These are phyloP conservation scores for Orthonyx spaldingii DNA, from an alignment of 2,113 vertebrate species.

Conservation along the genomic window DNA sequence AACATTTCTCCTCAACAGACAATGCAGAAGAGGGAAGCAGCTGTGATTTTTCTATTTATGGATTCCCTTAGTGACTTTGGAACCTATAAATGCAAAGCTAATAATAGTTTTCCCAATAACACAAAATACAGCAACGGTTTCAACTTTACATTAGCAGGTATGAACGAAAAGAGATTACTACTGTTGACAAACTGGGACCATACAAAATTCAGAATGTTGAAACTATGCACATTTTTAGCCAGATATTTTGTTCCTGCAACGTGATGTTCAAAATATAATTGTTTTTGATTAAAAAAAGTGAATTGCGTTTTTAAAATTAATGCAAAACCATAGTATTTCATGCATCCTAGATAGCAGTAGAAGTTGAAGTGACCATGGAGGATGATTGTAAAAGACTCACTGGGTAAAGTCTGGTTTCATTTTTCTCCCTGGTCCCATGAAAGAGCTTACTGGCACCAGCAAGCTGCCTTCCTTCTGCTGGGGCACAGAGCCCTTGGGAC, in stretches of 20 bases:
- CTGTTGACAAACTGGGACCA: not conserved
- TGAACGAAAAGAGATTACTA: not conserved
- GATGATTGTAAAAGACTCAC: not conserved
- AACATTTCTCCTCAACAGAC: not conserved
- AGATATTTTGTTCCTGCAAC: not conserved
- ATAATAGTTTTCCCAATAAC: not conserved
- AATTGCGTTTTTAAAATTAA: not conserved
- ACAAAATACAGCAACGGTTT: conserved; percentile 36
- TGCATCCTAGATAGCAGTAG: not conserved
- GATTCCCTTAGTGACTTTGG: not conserved
- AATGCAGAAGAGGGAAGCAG: conserved; percentile 6
- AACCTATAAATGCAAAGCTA: conserved; percentile 56
- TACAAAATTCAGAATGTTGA: not conserved
- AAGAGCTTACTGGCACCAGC: not conserved
- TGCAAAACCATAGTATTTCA: not conserved
- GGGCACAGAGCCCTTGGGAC: not conserved
- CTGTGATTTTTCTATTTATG: conserved; percentile 34
- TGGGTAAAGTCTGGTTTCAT: not conserved
- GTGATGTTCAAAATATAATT: not conserved
- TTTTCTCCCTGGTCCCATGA: not conserved
- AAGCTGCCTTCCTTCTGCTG: not conserved
- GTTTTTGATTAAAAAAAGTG: not conserved
- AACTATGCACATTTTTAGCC: not conserved
- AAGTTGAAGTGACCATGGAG: not conserved
- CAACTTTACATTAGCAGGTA: conserved; percentile 50